Conservation (phyloP, 2,797 vertebrate species). For the Alcedo quadribrachys region DNA sequence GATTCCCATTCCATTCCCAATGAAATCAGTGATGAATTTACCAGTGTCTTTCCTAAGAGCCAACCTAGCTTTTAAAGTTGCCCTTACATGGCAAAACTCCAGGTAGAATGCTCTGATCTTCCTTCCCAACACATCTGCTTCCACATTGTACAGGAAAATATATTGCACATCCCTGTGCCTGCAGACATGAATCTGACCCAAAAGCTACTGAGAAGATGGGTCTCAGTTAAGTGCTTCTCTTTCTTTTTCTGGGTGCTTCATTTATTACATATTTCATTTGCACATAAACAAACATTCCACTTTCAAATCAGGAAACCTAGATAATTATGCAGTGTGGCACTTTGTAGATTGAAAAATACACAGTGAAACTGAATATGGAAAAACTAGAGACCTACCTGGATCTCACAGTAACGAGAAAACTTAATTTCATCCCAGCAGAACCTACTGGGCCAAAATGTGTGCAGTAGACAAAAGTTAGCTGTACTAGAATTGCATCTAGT, state of each 20-base stretch:
- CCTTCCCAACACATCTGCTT: slow-evolving; percentile 42
- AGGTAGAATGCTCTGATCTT: not conserved
- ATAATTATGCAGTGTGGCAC: not conserved
- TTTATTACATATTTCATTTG: slow-evolving; percentile 29
- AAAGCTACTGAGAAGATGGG: not conserved
- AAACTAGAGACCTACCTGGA: not conserved
- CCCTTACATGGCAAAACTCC: slow-evolving; percentile 36
- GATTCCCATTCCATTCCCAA: not conserved
- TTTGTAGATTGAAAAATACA: not conserved
- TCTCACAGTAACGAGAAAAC: not conserved
- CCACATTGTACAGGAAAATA: not conserved
- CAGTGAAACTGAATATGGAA: not conserved
- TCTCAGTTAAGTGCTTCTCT: not conserved
- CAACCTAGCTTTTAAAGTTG: slow-evolving; percentile 21
- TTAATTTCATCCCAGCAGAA: not conserved
- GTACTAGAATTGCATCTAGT: not conserved
- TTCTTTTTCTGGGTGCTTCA: slow-evolving; percentile 9
- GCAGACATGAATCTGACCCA: slow-evolving; percentile 18
- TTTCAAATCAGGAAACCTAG: not conserved
- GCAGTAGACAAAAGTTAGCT: not conserved
- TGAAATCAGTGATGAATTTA: slow-evolving; percentile 30
- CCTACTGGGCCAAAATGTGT: not conserved
- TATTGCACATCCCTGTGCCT: not conserved
- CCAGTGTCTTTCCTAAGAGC: not conserved
- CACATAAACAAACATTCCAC: slow-evolving; percentile 33